Conservation (phyloP, 2,888 invertebrate species). For the Ecdyonurus torrentis region DNA sequence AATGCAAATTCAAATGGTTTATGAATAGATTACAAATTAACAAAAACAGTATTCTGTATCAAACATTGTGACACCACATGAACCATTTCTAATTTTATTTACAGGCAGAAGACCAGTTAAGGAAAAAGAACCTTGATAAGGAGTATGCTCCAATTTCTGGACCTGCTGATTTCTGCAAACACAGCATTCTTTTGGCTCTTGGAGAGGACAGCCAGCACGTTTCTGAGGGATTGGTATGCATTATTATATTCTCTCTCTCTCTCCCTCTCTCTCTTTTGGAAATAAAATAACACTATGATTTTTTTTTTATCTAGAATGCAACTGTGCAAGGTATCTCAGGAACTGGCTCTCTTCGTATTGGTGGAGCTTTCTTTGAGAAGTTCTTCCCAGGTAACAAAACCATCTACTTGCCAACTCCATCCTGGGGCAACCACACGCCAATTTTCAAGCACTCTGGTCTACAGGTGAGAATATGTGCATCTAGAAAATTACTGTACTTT, state of each 20-base stretch:
- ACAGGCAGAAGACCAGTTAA: constrained; percentile 68
- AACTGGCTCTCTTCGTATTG: constrained; percentile 90
- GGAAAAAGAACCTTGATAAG: constrained; percentile 57
- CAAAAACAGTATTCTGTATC: too few species aligned
- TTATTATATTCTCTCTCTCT: not conserved
- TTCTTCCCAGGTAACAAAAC: constrained; percentile 67
- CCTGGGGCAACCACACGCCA: constrained; percentile 97
- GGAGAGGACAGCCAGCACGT: constrained; percentile 57
- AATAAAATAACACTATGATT: not conserved
- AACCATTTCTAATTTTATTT: constrained; percentile 11
- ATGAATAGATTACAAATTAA: too few species aligned
- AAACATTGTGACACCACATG: not conserved
- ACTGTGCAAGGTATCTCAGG: constrained; percentile 83
- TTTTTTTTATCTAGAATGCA: constrained; percentile 33
- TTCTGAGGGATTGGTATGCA: constrained; percentile 53
- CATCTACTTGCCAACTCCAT: constrained; percentile 76
- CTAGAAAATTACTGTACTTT: too few species aligned
- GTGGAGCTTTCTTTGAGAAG: constrained; percentile 68
- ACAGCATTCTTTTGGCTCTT: constrained; percentile 74
- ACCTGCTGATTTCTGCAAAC: constrained; percentile 61
- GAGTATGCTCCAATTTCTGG: constrained; percentile 94
- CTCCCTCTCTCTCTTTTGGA: not conserved
- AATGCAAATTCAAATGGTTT: too few species aligned
- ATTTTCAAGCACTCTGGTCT: constrained; percentile 81
- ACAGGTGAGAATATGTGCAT: too few species aligned